A percentile compares a stretch with the other conserved stretches of the same genome.
Conservation (phyloP, 2,888 invertebrate species). For the Scrobipalpa costella region DNA sequence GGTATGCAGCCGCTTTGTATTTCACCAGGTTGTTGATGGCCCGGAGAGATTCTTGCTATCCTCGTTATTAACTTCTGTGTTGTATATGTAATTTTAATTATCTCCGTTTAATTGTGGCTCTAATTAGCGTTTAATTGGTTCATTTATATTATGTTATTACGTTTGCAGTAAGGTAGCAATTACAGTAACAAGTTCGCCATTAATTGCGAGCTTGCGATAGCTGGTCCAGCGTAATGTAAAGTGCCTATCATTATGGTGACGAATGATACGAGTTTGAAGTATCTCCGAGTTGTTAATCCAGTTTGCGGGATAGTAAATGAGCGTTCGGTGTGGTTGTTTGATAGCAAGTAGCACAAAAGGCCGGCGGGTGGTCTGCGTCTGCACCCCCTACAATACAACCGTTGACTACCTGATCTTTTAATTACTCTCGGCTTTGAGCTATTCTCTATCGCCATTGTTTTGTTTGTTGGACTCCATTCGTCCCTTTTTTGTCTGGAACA, state of each 20-base stretch:
- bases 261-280: slow-evolving; percentile 17
- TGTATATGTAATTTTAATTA: slow-evolving; percentile 21
- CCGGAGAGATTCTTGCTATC: slow-evolving; percentile 47
- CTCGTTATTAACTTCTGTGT: slow-evolving; percentile 18
- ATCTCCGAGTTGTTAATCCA: slow-evolving; percentile 20
- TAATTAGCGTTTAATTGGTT: slow-evolving; percentile 23
- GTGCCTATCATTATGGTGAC: slow-evolving; percentile 24
- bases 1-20: slow-evolving; percentile 57
- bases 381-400: slow-evolving; percentile 36
- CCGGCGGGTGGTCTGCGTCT: slow-evolving; percentile 42
- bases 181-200: slow-evolving; percentile 20
- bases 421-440: slow-evolving; percentile 49
- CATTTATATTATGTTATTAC: slow-evolving; percentile 12
- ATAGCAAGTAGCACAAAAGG: slow-evolving; percentile 39
- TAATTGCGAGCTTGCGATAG: slow-evolving; percentile 19
- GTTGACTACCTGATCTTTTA: slow-evolving; percentile 64
- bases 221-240: slow-evolving; percentile 18
- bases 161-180: slow-evolving; percentile 12
- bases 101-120: slow-evolving; percentile 3
- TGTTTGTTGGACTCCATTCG: slow-evolving; percentile 11
- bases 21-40: slow-evolving; percentile 40
- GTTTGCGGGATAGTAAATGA: slow-evolving; percentile 22
- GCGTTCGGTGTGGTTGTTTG: slow-evolving; percentile 32
- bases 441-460: slow-evolving; percentile 18
- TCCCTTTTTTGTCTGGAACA: slow-evolving; percentile 16